Evolutionary conservation across 2,113 vertebrate genomes (phyloP).

Genomic region (Hippocampus guttulatus): DNA sequence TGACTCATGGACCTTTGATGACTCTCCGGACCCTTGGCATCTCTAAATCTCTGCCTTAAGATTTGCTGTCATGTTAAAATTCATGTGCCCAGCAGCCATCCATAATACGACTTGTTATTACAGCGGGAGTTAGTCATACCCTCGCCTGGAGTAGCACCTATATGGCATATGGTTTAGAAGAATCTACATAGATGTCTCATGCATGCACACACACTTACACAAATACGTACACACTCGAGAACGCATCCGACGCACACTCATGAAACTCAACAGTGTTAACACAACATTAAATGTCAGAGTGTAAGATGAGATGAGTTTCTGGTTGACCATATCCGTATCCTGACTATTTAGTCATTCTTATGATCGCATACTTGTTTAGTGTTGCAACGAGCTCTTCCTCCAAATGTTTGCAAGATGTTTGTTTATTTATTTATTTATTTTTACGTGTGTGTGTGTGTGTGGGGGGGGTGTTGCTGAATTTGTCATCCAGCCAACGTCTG

Average conservation of each 20-base stretch:
- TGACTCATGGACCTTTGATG: background rate
- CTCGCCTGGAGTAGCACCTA: constrained; percentile 22
- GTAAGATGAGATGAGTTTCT: background rate
- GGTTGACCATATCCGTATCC: constrained; percentile 10
- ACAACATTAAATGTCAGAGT: background rate
- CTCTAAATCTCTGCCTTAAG: background rate
- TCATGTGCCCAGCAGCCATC: constrained; percentile 5
- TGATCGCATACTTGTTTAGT: background rate
- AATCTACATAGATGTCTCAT: background rate
- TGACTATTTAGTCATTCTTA: background rate
- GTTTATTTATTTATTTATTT: too few species aligned
- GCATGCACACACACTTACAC: background rate
- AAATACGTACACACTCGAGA: background rate
- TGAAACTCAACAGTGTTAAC: too few species aligned
- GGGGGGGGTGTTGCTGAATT: background rate
- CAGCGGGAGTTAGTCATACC: constrained; percentile 6
- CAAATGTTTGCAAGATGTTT: background rate
- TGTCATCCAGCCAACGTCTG: constrained; percentile 37
- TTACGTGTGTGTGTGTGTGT: too few species aligned
- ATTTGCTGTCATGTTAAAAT: constrained; percentile 1
- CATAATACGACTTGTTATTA: constrained; percentile 11
- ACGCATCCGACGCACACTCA: too few species aligned
- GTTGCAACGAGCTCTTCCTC: background rate
- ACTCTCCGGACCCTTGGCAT: background rate
- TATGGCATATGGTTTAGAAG: background rate